These are phyloP conservation scores for Steinernema khuongi DNA, from an alignment of 1,140 invertebrate species.

Conservation along the genomic window DNA sequence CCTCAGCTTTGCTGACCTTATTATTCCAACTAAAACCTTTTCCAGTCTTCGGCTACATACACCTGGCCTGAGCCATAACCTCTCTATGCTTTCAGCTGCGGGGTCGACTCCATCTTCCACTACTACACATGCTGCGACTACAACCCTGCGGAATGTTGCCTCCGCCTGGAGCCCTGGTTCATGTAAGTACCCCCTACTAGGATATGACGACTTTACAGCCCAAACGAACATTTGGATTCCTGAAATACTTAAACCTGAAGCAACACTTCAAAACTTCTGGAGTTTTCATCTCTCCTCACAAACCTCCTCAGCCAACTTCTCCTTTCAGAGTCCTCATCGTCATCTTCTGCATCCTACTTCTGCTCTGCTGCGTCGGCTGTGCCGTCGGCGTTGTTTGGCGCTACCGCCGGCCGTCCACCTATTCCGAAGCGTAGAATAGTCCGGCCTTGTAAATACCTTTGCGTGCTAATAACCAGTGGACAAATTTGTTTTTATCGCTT, in stretches of 20 bases:
- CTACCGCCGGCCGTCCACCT: neutral
- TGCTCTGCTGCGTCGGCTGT: conserved; percentile 25
- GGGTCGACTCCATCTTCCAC: conserved; percentile 45
- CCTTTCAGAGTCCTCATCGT: conserved; percentile 23
- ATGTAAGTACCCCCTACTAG: conserved; percentile 35
- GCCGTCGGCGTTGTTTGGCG: neutral
- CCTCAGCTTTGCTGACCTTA: too few relatives aligned
- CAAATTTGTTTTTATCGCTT: neutral
- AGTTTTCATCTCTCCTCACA: too few relatives aligned
- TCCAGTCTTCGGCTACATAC: too few relatives aligned
- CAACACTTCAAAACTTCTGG: too few relatives aligned
- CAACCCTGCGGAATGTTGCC: conserved; percentile 43
- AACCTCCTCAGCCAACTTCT: neutral
- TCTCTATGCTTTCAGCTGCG: conserved; percentile 32
- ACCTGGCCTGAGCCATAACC: neutral
- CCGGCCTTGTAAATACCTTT: neutral
- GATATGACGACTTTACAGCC: neutral
- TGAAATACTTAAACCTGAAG: too few relatives aligned
- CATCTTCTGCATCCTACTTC: conserved; percentile 23
- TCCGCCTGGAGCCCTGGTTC: conserved; percentile 45
- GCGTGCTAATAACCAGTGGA: neutral
- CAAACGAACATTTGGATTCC: too few relatives aligned
- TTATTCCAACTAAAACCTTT: too few relatives aligned
- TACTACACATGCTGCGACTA: conserved; percentile 48
- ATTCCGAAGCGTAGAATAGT: conserved; percentile 4